phyloP scores from a whole-genome alignment of 2,797 vertebrate genomes.

The Pogonophryne albipinna region DNA sequence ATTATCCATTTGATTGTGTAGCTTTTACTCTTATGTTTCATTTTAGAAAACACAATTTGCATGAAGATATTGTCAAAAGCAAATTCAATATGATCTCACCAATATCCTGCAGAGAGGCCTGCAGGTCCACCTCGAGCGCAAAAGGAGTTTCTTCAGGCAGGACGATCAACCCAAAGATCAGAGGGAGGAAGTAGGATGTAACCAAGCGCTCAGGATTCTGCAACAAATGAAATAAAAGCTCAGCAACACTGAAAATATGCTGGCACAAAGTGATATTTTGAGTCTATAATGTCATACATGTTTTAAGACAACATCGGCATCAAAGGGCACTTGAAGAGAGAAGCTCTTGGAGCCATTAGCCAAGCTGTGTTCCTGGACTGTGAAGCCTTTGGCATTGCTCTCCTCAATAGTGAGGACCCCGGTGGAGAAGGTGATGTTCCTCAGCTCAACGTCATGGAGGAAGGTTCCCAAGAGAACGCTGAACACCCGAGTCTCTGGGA shows the following conservation, averaged over 20 bases:
- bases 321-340: constrained; percentile 78
- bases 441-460: too few species aligned
- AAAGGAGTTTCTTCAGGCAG: constrained; percentile 78
- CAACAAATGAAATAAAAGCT: accelerated
- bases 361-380: constrained; percentile 69
- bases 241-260: neutral
- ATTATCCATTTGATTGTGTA: neutral
- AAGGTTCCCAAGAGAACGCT: too few species aligned
- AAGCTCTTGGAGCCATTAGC: constrained; percentile 73
- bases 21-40: too few species aligned
- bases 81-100: constrained; percentile 58
- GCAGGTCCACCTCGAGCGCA: constrained; percentile 49
- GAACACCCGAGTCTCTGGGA: too few species aligned
- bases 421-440: too few species aligned
- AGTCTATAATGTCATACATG: constrained; percentile 54
- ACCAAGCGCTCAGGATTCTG: constrained; percentile 71
- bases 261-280: too few species aligned
- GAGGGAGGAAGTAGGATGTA: constrained; percentile 71
- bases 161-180: constrained; percentile 78
- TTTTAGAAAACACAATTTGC: neutral
- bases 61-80: neutral
- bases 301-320: constrained; percentile 69
- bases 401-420: constrained; percentile 40
- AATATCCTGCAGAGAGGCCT: constrained; percentile 71
- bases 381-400: constrained; percentile 70